phyloP scores from a whole-genome alignment of 2,797 vertebrate genomes.

The Sardinella longiceps region DNA sequence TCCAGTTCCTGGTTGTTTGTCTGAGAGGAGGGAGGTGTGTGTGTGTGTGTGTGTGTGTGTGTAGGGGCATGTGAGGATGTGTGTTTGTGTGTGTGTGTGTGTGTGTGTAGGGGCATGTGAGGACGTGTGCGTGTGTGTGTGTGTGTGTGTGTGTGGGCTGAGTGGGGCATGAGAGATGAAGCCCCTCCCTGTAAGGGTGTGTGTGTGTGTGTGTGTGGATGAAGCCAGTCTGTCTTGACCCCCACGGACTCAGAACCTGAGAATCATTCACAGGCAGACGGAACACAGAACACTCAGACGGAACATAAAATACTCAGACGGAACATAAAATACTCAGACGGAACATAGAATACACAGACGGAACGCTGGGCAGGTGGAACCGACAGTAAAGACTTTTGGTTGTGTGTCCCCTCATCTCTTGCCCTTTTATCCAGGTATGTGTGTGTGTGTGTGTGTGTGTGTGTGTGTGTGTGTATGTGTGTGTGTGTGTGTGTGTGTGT shows the following conservation, averaged over 20 bases:
- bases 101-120: not conserved
- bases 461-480: not conserved
- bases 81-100: not conserved
- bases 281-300: slow-evolving; percentile 10
- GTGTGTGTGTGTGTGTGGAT: not conserved
- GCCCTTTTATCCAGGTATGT: not conserved
- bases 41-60: too few relatives aligned
- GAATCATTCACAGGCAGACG: not conserved
- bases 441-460: not conserved
- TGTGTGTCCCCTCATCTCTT: not conserved
- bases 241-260: not conserved
- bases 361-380: not conserved
- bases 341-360: not conserved
- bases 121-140: not conserved
- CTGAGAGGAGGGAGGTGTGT: too few relatives aligned
- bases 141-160: too few relatives aligned
- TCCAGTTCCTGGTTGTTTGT: not conserved
- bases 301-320: not conserved
- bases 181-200: not conserved
- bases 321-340: not conserved
- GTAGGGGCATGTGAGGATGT: not conserved
- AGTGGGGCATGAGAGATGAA: not conserved
- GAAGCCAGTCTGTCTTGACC: not conserved
- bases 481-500: not conserved
- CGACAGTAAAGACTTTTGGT: not conserved